Evolutionary conservation across 2,113 vertebrate species (phyloP).

Genomic region (Hyaena hyaena): DNA sequence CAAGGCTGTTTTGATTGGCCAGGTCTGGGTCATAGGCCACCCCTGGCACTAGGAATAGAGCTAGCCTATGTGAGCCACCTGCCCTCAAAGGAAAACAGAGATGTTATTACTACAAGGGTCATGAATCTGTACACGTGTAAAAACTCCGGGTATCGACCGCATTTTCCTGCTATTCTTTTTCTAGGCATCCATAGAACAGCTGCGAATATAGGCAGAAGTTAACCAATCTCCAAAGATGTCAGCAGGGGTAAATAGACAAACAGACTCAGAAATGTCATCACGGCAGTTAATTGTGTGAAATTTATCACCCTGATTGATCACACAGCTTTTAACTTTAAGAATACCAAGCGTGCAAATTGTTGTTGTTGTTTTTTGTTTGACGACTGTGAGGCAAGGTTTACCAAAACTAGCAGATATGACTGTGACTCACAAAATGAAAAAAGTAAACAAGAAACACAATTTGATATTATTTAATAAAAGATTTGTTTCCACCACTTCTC

Average conservation of each 20-base stretch:
- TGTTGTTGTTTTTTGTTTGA: background rate
- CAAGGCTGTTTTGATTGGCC: background rate
- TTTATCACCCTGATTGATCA: conserved; percentile 4
- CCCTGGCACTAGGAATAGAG: background rate
- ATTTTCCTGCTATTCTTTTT: background rate
- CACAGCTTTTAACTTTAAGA: background rate
- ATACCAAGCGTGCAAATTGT: background rate
- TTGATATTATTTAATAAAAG: conserved; percentile 75
- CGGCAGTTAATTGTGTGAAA: background rate
- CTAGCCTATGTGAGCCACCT: background rate
- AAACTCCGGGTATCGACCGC: background rate
- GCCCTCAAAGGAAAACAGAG: background rate
- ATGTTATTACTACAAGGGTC: background rate
- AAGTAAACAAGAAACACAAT: conserved; percentile 70
- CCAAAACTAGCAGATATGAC: conserved; percentile 29
- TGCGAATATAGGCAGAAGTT: background rate
- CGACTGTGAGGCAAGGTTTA: background rate
- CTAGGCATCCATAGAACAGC: background rate
- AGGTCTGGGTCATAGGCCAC: background rate
- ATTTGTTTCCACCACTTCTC: conserved; percentile 63
- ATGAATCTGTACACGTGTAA: background rate
- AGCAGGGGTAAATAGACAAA: background rate
- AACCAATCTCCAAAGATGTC: background rate
- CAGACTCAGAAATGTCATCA: background rate
- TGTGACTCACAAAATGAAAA: conserved; percentile 61